Conservation (phyloP, 2,888 invertebrate species). For the Diploptera punctata region DNA sequence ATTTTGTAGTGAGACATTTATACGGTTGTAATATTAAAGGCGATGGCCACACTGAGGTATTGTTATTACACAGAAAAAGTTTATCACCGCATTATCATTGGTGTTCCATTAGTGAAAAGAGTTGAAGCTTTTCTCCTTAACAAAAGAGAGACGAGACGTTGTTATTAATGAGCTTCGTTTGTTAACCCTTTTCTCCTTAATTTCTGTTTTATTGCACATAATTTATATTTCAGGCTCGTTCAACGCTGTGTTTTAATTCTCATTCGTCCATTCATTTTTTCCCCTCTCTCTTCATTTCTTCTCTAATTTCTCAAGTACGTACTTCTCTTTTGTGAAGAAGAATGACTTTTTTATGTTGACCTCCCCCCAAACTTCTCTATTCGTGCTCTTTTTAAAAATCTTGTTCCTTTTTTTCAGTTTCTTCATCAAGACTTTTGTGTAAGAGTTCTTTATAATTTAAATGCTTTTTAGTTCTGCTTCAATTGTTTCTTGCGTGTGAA, state of each 20-base stretch:
- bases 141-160: neutral
- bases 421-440: neutral
- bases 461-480: neutral
- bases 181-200: neutral
- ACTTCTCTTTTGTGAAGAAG: neutral
- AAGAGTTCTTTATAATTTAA: neutral
- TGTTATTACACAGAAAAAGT: too few species aligned
- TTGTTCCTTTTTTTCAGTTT: neutral
- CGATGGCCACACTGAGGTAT: too few species aligned
- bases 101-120: too few species aligned
- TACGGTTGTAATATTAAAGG: too few species aligned
- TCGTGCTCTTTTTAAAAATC: too few species aligned
- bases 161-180: neutral
- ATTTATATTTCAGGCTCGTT: neutral
- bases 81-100: too few species aligned
- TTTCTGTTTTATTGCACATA: neutral
- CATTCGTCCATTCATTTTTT: neutral
- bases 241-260: neutral
- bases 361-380: too few species aligned
- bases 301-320: neutral
- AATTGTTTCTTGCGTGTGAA: too few species aligned
- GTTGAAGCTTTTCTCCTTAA: neutral
- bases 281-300: neutral
- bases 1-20: too few species aligned
- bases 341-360: too few species aligned